Evolutionary conservation across 2,888 invertebrate genomes (phyloP), one percentile per base, ranked within the genome.

Genomic region (Athripsodes cinereus): DNA sequence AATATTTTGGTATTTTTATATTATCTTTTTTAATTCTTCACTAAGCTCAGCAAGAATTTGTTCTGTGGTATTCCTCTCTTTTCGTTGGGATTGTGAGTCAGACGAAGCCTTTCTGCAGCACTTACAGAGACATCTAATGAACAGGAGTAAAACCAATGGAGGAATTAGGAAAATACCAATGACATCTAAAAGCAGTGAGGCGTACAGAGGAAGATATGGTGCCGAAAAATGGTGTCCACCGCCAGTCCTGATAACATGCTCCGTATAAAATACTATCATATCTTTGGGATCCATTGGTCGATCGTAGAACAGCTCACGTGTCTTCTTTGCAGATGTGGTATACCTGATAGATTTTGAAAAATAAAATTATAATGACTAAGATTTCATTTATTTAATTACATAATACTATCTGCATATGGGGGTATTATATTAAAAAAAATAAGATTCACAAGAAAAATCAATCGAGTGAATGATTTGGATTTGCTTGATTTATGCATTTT

Each of bases 231-330:
- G 47, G 2, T 19, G 2, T 2, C 20, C 47, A 3, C 47, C 47
- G 8, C 47, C 47, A 10, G 47, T 47, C 20, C 47, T 47, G 47
- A 47, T 47, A 13, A 47, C 47, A 20, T 47, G 47, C 13, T 47
- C 47, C 18, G 16, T 20, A 20, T 47, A 47, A 13, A 19, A 47
- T 3, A 16, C 19, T 5, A 47, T 19, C 47, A 19, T 67, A 65
- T 66, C 69, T 63, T 68, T 70, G 69, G 69, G 70, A 13, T 71
- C 46, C 11, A 71, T 68, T 11, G 65, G 64, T 58, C 70, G 47
- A 16, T 47, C 47, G 6, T 19, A 3, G 20, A 20, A 47, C 2
- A 8, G 68, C 5, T 8, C 6, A 44, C 13, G 18, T 5, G 13
- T 13, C 13, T 13, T 13, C 44, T 13, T 44, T 2, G 44, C 44